Percentiles rank a stretch among this genome's conserved stretches.
Evolutionary conservation across 2,888 invertebrate genomes (phyloP).

Genomic region (Synanthedon myopaeformis): DNA sequence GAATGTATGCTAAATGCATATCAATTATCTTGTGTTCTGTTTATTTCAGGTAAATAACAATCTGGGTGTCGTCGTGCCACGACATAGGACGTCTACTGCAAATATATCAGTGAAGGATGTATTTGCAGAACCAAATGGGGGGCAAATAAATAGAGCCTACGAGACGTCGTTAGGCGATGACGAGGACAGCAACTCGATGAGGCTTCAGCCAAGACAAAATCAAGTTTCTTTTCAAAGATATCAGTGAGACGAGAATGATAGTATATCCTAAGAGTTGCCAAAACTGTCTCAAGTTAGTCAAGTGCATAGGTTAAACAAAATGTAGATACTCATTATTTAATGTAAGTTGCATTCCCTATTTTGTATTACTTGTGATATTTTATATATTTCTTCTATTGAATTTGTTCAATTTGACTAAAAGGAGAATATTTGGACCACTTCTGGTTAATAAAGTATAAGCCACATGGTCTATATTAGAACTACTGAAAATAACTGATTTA

Average conservation of each 20-base stretch:
- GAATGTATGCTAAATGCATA: too few relatives aligned
- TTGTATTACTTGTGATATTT: conserved; percentile 52
- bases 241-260: conserved; percentile 1
- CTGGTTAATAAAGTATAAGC: too few relatives aligned
- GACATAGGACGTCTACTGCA: conserved; percentile 81
- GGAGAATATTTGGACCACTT: too few relatives aligned
- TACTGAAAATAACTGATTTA: too few relatives aligned
- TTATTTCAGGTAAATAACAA: conserved; percentile 71
- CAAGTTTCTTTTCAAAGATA: conserved; percentile 70
- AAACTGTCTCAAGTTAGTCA: conserved; percentile 14
- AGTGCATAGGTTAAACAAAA: conserved; percentile 9
- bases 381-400: conserved; percentile 14
- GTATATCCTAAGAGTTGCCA: conserved; percentile 31
- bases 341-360: conserved; percentile 7
- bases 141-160: conserved; percentile 83
- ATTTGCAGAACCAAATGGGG: conserved; percentile 78
- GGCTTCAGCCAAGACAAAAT: conserved; percentile 76
- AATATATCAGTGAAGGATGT: conserved; percentile 86
- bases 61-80: conserved; percentile 65
- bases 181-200: conserved; percentile 79
- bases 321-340: conserved; percentile 38
- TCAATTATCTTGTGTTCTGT: not conserved
- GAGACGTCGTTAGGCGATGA: conserved; percentile 75
- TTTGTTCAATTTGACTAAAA: too few relatives aligned
- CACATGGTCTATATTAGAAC: too few relatives aligned